Percentiles rank a stretch among this genome's conserved stretches.
These are phyloP conservation scores for Phylloscopus trochilus DNA, from an alignment of 2,113 vertebrate genomes.

Conservation along the genomic window DNA sequence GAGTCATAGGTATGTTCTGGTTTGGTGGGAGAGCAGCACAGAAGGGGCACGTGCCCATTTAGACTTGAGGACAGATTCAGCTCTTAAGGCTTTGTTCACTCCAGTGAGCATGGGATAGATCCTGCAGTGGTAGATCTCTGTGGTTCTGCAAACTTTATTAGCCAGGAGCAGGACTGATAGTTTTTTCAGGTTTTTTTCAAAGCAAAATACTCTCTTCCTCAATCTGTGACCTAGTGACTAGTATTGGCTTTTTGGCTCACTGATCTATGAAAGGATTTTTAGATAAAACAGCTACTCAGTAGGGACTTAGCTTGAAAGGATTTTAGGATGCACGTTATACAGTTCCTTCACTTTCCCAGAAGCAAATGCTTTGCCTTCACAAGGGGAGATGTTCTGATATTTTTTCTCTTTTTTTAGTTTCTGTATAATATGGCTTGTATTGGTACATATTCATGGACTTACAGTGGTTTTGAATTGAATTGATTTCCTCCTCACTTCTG, in stretches of 20 bases:
- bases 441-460: background rate
- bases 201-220: background rate
- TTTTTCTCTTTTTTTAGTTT: background rate
- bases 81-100: background rate
- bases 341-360: background rate
- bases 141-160: background rate
- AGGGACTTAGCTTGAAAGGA: background rate
- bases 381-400: background rate
- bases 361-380: background rate
- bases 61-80: background rate
- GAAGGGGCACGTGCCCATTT: background rate
- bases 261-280: conserved; percentile 34
- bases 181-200: background rate
- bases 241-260: conserved; percentile 9
- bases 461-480: background rate
- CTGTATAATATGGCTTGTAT: background rate
- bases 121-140: background rate
- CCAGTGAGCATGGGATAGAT: background rate
- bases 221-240: background rate
- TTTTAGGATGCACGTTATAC: background rate
- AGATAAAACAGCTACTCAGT: background rate
- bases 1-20: background rate
- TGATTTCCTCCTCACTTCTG: background rate
- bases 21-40: background rate
- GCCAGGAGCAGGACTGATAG: background rate